Base-by-base conservation (phyloP, 2,113 vertebrate species). In the Syrrhaptes paradoxus region DNA sequence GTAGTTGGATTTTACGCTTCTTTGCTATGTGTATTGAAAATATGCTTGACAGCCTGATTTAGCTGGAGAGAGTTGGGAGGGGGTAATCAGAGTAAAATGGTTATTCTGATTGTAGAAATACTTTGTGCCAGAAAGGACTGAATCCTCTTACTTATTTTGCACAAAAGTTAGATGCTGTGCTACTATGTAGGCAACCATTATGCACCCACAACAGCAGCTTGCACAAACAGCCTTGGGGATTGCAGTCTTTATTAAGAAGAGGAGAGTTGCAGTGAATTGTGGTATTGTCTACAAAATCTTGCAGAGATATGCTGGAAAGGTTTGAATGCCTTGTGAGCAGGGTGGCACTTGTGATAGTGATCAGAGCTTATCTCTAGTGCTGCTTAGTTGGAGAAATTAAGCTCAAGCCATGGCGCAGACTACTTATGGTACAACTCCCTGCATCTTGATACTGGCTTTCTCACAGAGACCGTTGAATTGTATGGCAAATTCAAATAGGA, bases 331-430 rank as follows among this genome's bases (percentile, higher is more conserved):
- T 81, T 82, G 34, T 82, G 73, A 85, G 49, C 49, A 73, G 84
- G 36, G 36, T 91, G 87, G 57, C n/a, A 61, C 25, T 89, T 20
- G 8, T 87, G 70, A 79, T 76, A 92, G 49, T 17, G 11, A 89
- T 94, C 78, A 85, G 46, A 88, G 51, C 46, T 96, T 94, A 80
- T 86, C 81, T 88, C 0, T 31, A 59, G 51, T 45, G 32, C 20
- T 0, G 3, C 46, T 94, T 68, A 52, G 46, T 87, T 77, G 65
- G 54, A 87, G 82, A 80, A 94, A 84, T 86, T 57, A 89, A 46
- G 48, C 38, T 89, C 38, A 36, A 88, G 88, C 32, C 0, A 0
- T 84, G 51, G 38, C 0, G 0, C 41, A 67, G 76, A 36, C 48
- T 87, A 43, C 31, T 81, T 85, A 2, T 59, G 29, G 43, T 48